Percentiles rank a stretch among this genome's conserved stretches.
Evolutionary conservation across 2,797 vertebrate species (phyloP).

Genomic region (Pseudotriccus pelzelni): DNA sequence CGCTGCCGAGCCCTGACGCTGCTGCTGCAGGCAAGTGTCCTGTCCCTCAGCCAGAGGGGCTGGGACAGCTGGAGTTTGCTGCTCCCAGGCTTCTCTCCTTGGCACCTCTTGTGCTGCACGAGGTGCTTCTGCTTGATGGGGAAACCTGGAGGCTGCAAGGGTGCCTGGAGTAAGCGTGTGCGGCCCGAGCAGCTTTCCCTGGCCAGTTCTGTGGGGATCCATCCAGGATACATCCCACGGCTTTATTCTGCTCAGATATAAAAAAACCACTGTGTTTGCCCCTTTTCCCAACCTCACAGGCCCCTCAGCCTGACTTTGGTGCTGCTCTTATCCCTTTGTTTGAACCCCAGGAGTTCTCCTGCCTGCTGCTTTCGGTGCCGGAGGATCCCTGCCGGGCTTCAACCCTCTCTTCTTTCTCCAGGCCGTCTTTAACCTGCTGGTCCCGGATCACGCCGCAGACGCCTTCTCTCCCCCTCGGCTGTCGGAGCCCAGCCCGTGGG

Average conservation of each 20-base stretch:
- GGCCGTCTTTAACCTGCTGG: slow-evolving; percentile 87
- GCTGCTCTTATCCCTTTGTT: neutral
- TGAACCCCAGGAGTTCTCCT: neutral
- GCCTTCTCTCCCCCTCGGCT: slow-evolving; percentile 89
- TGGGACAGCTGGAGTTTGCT: neutral
- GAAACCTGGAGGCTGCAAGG: neutral
- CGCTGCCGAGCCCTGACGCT: slow-evolving; percentile 84
- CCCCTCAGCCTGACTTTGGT: neutral
- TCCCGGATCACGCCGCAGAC: slow-evolving; percentile 93
- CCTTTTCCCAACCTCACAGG: neutral
- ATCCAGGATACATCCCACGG: neutral
- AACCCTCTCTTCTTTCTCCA: slow-evolving; percentile 36
- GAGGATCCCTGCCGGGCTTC: neutral
- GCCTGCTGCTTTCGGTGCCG: accelerated
- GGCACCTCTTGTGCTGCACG: accelerated
- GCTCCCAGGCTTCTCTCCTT: neutral
- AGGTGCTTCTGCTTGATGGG: neutral
- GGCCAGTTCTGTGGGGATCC: accelerated
- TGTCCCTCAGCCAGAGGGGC: neutral
- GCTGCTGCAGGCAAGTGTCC: slow-evolving; percentile 85
- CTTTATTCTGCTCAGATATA: neutral
- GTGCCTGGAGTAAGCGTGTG: accelerated
- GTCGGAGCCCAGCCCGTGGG: slow-evolving; percentile 69
- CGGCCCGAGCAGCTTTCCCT: neutral
- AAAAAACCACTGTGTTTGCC: neutral